Conservation (phyloP, 2,888 invertebrate species). For the Stenoptilia bipunctidactyla region DNA sequence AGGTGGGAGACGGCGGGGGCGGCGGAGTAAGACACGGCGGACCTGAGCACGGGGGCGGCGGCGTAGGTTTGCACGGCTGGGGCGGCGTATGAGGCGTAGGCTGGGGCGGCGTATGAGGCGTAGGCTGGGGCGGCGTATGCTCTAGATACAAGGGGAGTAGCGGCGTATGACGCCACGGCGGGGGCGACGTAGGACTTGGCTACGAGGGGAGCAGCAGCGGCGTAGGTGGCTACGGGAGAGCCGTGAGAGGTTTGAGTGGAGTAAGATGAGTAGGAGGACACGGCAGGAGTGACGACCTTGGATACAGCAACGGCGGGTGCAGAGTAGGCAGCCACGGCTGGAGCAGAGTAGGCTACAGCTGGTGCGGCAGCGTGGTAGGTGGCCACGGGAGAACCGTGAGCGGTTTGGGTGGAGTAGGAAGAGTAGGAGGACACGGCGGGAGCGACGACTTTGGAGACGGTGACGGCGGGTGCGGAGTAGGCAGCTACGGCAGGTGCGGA, state of each 20-base stretch:
- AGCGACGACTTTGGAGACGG: slow-evolving; percentile 28
- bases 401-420: slow-evolving; percentile 33
- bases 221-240: slow-evolving; percentile 18
- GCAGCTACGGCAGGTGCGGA: slow-evolving; percentile 22
- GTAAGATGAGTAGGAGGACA: slow-evolving; percentile 14
- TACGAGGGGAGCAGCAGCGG: slow-evolving; percentile 11
- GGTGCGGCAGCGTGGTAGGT: slow-evolving; percentile 45
- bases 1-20: slow-evolving; percentile 65
- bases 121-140: slow-evolving; percentile 41
- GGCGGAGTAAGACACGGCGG: slow-evolving; percentile 61
- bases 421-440: slow-evolving; percentile 35
- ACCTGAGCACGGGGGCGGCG: slow-evolving; percentile 23
- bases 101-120: slow-evolving; percentile 34
- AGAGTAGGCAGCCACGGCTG: slow-evolving; percentile 15
- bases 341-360: slow-evolving; percentile 25
- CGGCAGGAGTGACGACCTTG: slow-evolving; percentile 25
- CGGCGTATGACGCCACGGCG: slow-evolving; percentile 10
- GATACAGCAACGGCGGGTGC: slow-evolving; percentile 32
- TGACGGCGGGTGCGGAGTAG: slow-evolving; percentile 23
- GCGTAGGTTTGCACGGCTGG: slow-evolving; percentile 10
- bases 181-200: slow-evolving; percentile 13
- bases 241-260: slow-evolving; percentile 32
- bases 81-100: slow-evolving; percentile 34
- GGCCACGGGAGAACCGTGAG: slow-evolving; percentile 32
- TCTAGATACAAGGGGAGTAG: slow-evolving; percentile 11